These are phyloP conservation scores for Pyrocephalus nanus DNA, from an alignment of 2,797 vertebrate genomes.

Conservation along the genomic window DNA sequence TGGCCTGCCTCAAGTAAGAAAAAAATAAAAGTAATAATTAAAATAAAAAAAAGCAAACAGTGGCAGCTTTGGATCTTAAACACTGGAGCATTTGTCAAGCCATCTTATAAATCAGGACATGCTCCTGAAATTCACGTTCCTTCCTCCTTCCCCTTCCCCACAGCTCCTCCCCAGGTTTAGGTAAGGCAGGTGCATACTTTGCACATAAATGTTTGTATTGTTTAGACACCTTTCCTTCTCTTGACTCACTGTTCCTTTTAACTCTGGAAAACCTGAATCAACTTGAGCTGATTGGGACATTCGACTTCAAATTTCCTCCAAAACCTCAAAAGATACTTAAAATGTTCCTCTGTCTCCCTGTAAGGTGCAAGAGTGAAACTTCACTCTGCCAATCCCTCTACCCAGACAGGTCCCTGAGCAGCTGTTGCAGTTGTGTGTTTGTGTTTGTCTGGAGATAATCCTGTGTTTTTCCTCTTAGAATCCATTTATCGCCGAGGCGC, in stretches of 20 bases:
- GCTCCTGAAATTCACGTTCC: background rate
- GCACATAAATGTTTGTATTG: background rate
- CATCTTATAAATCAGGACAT: background rate
- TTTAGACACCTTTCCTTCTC: background rate
- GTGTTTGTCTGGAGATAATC: constrained; percentile 11
- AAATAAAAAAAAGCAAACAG: background rate
- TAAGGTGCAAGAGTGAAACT: background rate
- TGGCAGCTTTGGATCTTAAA: background rate
- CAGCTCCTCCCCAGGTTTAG: background rate
- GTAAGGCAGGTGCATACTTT: background rate
- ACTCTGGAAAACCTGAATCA: background rate
- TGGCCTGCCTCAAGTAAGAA: background rate
- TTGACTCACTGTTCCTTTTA: background rate
- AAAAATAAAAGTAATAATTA: background rate
- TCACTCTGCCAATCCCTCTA: background rate
- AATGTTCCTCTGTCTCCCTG: background rate
- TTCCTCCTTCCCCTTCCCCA: background rate
- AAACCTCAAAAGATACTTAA: background rate
- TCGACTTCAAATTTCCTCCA: background rate
- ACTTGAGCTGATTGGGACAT: background rate
- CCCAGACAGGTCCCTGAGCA: background rate
- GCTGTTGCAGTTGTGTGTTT: constrained; percentile 12
- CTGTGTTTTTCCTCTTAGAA: constrained; percentile 78
- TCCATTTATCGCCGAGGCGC: constrained; percentile 98
- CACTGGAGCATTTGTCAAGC: background rate